Base-by-base conservation (phyloP, 2,888 invertebrate species). In the Sinohyriopsis cumingii region DNA sequence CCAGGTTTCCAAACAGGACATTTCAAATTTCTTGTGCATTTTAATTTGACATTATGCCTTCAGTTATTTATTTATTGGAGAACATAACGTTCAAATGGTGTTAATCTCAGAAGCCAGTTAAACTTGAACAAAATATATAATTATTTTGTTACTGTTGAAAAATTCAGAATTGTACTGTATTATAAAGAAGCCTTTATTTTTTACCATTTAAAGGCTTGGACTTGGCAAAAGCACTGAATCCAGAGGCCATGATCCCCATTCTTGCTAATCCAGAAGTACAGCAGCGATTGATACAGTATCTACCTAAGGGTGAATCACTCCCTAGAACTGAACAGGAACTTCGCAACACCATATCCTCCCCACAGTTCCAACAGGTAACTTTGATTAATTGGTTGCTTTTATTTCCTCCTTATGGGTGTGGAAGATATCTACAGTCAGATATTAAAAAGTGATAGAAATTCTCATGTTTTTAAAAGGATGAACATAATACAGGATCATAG, bases 281-380 rank as follows among this genome's bases (percentile, higher is more conserved):
- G 83, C 88, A 91, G 68, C 88, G 91, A 69, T 84, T 92, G 67
- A 85, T 90, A 33, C 89, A 87, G n/a, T 89, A 88, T 71, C 85
- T 92, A 24, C 92, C 92, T 1, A 88, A 89, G 22, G 89, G 89
- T 7, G 88, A 87, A 74, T 75, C 80, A 5, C 78, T 89, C 54
- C 89, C 90, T 9, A 87, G 88, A 66, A 87, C 87, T 20, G 88
- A 88, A 79, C 95, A 95, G 89, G 95, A 95, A 91, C 93, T 98
- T 87, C 93, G 95, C 90, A 94, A 95, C 84, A 97, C 97, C 81
- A 93, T 98, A 89, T 94, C 94, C 87, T 96, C 97, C 78, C 97
- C 97, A 82, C 97, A 98, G 92, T 96, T 96, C 91, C 95, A 95
- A 90, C 96, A 96, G 93, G 95, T 94, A 91, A 62, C 25, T 45